Conservation (phyloP, 2,888 invertebrate species). For the Apamea sordens region DNA sequence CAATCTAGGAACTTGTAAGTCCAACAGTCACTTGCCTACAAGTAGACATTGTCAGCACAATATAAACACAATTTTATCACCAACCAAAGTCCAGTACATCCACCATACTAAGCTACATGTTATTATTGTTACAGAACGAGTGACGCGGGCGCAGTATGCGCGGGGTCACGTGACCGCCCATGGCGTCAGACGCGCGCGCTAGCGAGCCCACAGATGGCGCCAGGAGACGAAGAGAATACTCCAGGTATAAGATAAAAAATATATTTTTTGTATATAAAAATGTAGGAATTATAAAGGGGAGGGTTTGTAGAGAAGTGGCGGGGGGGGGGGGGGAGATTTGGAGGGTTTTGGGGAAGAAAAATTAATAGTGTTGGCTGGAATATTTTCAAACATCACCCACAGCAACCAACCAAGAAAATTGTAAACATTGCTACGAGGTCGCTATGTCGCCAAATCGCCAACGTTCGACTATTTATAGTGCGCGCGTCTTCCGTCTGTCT, state of each 20-base stretch:
- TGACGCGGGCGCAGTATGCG: slow-evolving; percentile 82
- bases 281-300: background rate
- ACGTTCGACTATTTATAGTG: slow-evolving; percentile 85
- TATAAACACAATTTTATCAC: slow-evolving; percentile 46
- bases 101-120: slow-evolving; percentile 35
- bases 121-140: slow-evolving; percentile 74
- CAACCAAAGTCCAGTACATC: slow-evolving; percentile 47
- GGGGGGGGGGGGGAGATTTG: fast-evolving
- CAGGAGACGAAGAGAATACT: slow-evolving; percentile 84
- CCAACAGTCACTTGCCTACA: background rate
- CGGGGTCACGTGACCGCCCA: slow-evolving; percentile 82
- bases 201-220: slow-evolving; percentile 87
- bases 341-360: background rate
- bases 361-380: background rate
- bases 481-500: slow-evolving; percentile 88
- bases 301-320: background rate
- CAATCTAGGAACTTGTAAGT: background rate
- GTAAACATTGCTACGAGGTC: slow-evolving; percentile 88
- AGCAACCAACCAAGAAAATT: slow-evolving; percentile 80
- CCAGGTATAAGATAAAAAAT: slow-evolving; percentile 74
- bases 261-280: background rate
- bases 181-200: slow-evolving; percentile 86
- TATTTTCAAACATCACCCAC: slow-evolving; percentile 61
- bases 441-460: slow-evolving; percentile 86
- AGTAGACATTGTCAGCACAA: slow-evolving; percentile 28